phyloP scores from a whole-genome alignment of 2,888 invertebrate genomes.

The Melanchra persicariae region DNA sequence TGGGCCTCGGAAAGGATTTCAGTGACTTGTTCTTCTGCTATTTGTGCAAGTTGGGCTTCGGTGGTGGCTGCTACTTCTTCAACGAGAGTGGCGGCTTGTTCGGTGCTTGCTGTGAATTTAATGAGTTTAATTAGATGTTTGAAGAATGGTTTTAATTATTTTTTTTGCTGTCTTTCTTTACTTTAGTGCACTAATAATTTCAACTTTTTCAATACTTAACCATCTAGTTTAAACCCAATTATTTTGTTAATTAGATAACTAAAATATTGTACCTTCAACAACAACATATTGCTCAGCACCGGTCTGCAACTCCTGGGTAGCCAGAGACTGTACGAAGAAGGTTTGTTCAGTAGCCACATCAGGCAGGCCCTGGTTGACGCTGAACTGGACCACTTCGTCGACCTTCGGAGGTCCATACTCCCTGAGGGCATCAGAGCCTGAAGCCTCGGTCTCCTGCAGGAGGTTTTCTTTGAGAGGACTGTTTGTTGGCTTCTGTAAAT shows the following conservation, averaged over 20 bases:
- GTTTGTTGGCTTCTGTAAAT: conserved; percentile 81
- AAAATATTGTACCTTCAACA: conserved; percentile 59
- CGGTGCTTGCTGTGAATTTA: conserved; percentile 54
- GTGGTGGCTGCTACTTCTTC: conserved; percentile 59
- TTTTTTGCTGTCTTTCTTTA: too few species aligned
- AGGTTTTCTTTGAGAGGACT: conserved; percentile 83
- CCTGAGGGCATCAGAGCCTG: conserved; percentile 87
- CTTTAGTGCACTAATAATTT: too few species aligned
- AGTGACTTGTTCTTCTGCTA: conserved; percentile 53
- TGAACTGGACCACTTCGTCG: conserved; percentile 68
- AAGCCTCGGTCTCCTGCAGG: conserved; percentile 83
- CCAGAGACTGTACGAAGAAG: conserved; percentile 71
- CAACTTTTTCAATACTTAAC: too few species aligned
- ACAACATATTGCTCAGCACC: conserved; percentile 46
- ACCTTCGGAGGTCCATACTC: conserved; percentile 88
- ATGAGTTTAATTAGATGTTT: not conserved
- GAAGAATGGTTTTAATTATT: too few species aligned
- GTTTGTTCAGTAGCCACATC: conserved; percentile 78
- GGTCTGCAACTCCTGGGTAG: conserved; percentile 59
- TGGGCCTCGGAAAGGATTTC: conserved; percentile 46
- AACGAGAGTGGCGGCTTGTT: conserved; percentile 51
- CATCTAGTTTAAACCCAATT: too few species aligned
- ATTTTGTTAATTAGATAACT: too few species aligned
- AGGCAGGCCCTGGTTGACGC: conserved; percentile 79
- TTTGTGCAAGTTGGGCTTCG: conserved; percentile 32